Conservation (phyloP, 1,140 invertebrate genomes). For the Ceratosolen solmsi region DNA sequence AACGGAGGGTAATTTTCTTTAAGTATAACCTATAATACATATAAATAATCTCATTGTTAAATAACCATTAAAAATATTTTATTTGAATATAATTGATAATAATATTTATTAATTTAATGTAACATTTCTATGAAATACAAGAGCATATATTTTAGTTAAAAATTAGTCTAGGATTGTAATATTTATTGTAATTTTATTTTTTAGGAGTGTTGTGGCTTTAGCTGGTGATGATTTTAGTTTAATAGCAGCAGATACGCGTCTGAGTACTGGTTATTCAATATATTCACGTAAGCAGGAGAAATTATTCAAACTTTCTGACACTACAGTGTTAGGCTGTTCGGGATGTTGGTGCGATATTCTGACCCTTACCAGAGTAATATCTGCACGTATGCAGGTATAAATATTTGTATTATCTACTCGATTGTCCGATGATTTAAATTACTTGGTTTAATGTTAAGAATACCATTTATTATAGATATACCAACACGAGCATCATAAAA, state of each 20-base stretch:
- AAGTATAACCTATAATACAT: constrained; percentile 41
- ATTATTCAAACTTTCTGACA: constrained; percentile 84
- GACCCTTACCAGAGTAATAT: constrained; percentile 88
- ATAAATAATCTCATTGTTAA: constrained; percentile 6
- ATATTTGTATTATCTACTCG: neutral
- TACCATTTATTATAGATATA: constrained; percentile 86
- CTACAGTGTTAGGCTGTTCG: constrained; percentile 89
- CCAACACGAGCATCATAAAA: constrained; percentile 94
- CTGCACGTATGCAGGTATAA: constrained; percentile 86
- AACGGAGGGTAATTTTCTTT: constrained; percentile 80
- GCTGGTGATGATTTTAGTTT: constrained; percentile 83
- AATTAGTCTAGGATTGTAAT: neutral
- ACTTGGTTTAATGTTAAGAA: constrained; percentile 21
- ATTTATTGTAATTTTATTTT: constrained; percentile 47
- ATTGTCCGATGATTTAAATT: neutral
- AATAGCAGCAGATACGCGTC: constrained; percentile 91
- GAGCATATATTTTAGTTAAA: neutral
- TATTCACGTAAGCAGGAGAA: constrained; percentile 91
- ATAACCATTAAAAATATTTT: constrained; percentile 22
- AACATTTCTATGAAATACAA: too few species aligned
- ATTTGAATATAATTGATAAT: neutral
- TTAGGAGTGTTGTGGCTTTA: constrained; percentile 90
- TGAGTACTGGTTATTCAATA: constrained; percentile 93
- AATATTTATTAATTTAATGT: neutral
- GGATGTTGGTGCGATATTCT: constrained; percentile 99